Evolutionary conservation across 2,888 invertebrate species (phyloP), one percentile per base, ranked within the genome.

Genomic region (Lordiphosa andalusiaca): DNA sequence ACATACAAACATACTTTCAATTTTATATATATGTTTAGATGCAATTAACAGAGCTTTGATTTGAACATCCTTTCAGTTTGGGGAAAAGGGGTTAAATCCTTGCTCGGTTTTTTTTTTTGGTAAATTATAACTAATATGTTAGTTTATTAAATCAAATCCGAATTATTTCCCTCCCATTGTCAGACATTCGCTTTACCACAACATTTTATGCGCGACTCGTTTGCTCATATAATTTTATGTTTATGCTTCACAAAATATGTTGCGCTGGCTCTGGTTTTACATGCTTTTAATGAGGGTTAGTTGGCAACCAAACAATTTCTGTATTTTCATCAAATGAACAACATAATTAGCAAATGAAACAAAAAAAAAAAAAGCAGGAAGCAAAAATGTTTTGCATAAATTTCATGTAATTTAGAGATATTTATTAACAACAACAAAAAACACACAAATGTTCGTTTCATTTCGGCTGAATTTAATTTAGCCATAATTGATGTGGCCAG

Each of bases 281-380:
- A 70, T 38, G 70, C 21, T 55, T 77, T 81, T 77, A 77, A 77
- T 74, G 81, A 72, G 61, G 41, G 37, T 44, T 23, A 21, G 36
- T n/a, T 30, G 37, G 19, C 49, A 49, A 10, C 65, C 57, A 16
- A 51, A 42, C 47, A 41, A 67, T 63, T 59, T 59, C 53, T 56
- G 25, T 25, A 25, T 25, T 54, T 53, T 66, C 53, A 53, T 48
- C 25, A 46, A 49, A 30, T 25, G 35, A 41, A 40, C 41, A 44
- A 23, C 41, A 33, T 13, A 42, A 6, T 6, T 9, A 25, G 9
- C 37, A 63, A 73, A 75, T 69, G 57, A 61, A 58, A 60, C 62
- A 46, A 56, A 21, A 38, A 53, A 57, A 63, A 53, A 63, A n/a
- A n/a, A n/a, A n/a, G n/a, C 16, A 16, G 16, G 55, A 13, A 10